Conservation (phyloP, 2,797 vertebrate species). For the Erpetoichthys calabaricus region DNA sequence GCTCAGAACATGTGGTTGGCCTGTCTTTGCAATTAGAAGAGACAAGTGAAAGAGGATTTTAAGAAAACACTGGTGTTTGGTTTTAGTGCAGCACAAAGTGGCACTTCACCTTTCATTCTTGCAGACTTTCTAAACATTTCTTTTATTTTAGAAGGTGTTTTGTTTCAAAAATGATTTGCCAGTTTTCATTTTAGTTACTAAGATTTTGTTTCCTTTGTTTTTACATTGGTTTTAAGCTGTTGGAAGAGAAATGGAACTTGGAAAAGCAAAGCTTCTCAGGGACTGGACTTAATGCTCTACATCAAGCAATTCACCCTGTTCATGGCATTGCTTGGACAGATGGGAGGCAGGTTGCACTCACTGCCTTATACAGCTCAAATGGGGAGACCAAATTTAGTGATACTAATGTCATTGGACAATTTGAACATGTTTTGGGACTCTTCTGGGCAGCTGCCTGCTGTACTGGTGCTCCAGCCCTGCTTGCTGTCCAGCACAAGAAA, state of each 20-base stretch:
- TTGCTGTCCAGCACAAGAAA: conserved; percentile 83
- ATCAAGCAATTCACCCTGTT: conserved; percentile 77
- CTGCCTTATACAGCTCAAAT: conserved; percentile 45
- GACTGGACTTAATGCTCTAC: conserved; percentile 75
- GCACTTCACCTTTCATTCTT: too few species aligned
- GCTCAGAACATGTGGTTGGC: conserved; percentile 39
- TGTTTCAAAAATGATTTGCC: too few species aligned
- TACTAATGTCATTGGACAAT: conserved; percentile 77
- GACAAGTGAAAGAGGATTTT: conserved; percentile 39
- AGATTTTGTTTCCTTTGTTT: conserved; percentile 9
- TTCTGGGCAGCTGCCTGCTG: conserved; percentile 68
- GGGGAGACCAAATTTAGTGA: conserved; percentile 70
- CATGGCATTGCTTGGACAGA: conserved; percentile 92
- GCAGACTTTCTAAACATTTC: too few species aligned
- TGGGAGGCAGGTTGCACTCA: conserved; percentile 78
- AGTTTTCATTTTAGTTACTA: conserved; percentile 9
- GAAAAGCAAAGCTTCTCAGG: conserved; percentile 81
- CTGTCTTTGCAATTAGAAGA: conserved; percentile 39
- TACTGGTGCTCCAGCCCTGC: conserved; percentile 51
- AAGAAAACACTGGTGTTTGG: too few species aligned
- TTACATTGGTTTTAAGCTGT: neutral
- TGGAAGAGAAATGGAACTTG: conserved; percentile 69
- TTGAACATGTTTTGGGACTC: conserved; percentile 77
- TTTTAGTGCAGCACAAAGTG: too few species aligned
- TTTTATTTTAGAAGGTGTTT: too few species aligned